Evolutionary conservation across 23 tunicate genomes (phyloP).

Genomic region (Clavelina lepadiformis): DNA sequence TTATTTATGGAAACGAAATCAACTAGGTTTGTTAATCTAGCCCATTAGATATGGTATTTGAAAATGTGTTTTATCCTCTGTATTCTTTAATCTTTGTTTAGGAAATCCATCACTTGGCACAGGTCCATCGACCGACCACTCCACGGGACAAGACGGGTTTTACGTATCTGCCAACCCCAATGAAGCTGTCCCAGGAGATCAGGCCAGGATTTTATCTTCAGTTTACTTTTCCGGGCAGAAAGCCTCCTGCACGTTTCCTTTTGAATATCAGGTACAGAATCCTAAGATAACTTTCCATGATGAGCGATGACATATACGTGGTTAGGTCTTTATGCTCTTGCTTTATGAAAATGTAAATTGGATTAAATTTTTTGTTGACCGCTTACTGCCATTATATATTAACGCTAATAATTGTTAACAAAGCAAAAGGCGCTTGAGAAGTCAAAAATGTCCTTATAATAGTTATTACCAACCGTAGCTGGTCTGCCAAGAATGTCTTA

Average conservation of each 20-base stretch:
- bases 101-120: constrained; percentile 31
- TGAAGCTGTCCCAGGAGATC: constrained; percentile 27
- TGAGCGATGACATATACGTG: too few species aligned
- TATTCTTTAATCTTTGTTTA: constrained; percentile 1
- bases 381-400: too few species aligned
- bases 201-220: constrained; percentile 40
- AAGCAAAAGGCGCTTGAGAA: too few species aligned
- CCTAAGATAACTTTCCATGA: too few species aligned
- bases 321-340: too few species aligned
- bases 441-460: too few species aligned
- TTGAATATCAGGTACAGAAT: constrained; percentile 85
- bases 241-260: constrained; percentile 68
- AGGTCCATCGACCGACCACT: constrained; percentile 79
- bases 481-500: too few species aligned
- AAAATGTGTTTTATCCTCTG: neutral
- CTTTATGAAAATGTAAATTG: too few species aligned
- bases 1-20: constrained; percentile 52
- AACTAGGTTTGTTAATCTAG: constrained; percentile 7
- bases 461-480: too few species aligned
- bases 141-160: constrained; percentile 41
- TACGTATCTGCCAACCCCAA: constrained; percentile 57
- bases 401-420: too few species aligned
- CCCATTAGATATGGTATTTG: neutral
- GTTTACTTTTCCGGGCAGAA: constrained; percentile 23
- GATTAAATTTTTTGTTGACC: too few species aligned